phyloP scores from a whole-genome alignment of 2,888 invertebrate genomes.

The Zhuqinia jingwanae region DNA sequence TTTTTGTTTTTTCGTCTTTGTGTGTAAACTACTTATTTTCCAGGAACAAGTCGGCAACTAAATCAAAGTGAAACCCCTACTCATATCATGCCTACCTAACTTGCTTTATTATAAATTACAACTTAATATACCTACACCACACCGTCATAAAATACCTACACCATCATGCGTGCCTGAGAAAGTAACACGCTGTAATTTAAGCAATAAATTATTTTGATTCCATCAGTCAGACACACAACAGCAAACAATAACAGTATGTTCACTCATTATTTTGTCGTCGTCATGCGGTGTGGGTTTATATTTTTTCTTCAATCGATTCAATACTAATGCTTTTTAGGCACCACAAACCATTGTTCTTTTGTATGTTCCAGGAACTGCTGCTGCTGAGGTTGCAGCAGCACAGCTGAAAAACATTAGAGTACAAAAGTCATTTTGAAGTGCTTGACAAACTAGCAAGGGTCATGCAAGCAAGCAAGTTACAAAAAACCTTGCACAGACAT shows the following conservation, averaged over 20 bases:
- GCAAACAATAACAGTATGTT: constrained; percentile 6
- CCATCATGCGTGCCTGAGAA: background rate
- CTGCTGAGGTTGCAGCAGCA: background rate
- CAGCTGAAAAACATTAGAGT: constrained; percentile 16
- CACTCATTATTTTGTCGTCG: constrained; percentile 28
- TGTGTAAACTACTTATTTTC: background rate
- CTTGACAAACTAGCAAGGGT: constrained; percentile 60
- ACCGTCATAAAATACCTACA: background rate
- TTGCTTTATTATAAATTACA: too few relatives aligned
- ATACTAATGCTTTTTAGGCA: background rate
- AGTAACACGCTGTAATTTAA: constrained; percentile 44
- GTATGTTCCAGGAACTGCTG: constrained; percentile 8
- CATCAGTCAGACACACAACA: constrained; percentile 14
- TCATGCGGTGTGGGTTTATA: background rate
- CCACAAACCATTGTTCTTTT: background rate
- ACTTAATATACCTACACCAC: background rate
- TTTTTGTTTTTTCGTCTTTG: background rate
- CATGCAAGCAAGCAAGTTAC: constrained; percentile 34
- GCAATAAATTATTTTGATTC: constrained; percentile 49
- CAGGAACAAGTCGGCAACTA: background rate
- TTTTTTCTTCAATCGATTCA: background rate
- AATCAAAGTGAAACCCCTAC: background rate
- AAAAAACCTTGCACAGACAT: background rate
- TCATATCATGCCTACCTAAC: too few relatives aligned
- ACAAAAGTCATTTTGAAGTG: constrained; percentile 13